Evolutionary conservation across 2,797 vertebrate species (phyloP), one percentile per base, ranked within the genome.

Genomic region (Fundulus diaphanus): DNA sequence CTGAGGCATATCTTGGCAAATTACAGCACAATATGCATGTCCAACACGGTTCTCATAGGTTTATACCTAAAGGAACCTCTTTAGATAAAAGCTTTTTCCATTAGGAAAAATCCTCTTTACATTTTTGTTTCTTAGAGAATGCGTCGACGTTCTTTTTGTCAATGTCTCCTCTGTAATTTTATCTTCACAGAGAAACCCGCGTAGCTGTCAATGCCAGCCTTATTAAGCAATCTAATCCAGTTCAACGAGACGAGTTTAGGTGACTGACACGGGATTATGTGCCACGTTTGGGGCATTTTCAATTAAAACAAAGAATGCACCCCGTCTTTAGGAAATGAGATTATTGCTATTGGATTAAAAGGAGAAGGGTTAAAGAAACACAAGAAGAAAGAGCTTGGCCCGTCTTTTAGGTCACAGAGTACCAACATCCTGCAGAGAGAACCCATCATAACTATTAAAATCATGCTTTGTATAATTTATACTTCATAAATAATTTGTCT

Each of bases 391-490:
- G 8, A 48, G 70, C 48, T 48, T 61, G 29, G 66, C 74, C 35
- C 33, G 16, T 2, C 63, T 54, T 85, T 57, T 59, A 74, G 82
- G 68, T 84, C 81, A 74, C 27, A 42, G 63, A 40, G 18, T 51
- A 35, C 29, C 68, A 71, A 5, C 59, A 11, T 35, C 59, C 24
- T 29, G 15, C 20, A 48, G 51, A 40, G 13, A 20, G 35, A 82
- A 49, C 8, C 33, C 68, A 51, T 81, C 52, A 73, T 74, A 51
- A 80, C 46, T 56, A 24, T 70, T 5, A 4, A 76, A 79, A 78
- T 73, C 15, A 2, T 35, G 31, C 1, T 59, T 70, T 88, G 22
- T 82, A 82, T 86, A 74, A 87, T 86, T 90, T 33, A 83, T 82
- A 42, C 46, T 35, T 79, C 59, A 79, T 84, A 35, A 72, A 84